These are phyloP conservation scores for Periparus ater DNA, from an alignment of 2,797 vertebrate genomes.

Conservation along the genomic window DNA sequence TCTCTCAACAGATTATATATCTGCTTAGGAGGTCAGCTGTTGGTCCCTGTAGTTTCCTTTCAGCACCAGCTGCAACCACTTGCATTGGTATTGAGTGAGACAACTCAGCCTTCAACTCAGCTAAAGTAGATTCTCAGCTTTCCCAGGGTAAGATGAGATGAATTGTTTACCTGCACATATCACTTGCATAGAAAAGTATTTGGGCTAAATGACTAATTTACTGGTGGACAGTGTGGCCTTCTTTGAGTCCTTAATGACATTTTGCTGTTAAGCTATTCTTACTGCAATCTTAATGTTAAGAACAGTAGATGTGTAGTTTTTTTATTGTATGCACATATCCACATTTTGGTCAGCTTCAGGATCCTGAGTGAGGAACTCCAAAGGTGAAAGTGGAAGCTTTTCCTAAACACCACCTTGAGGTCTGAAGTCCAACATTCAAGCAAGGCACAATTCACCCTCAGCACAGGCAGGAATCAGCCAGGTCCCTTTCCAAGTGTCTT, in stretches of 20 bases:
- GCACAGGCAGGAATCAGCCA: neutral
- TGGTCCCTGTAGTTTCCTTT: neutral
- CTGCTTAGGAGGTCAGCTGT: neutral
- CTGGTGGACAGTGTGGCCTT: neutral
- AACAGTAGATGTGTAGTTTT: neutral
- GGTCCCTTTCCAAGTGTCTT: neutral
- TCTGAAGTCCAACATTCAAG: neutral
- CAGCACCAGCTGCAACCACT: neutral
- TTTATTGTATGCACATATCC: neutral
- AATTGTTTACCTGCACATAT: neutral
- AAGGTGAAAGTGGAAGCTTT: neutral
- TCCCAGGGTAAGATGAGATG: neutral
- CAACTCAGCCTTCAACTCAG: neutral
- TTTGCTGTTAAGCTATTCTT: neutral
- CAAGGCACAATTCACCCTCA: neutral
- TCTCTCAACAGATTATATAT: neutral
- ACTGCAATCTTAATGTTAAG: neutral
- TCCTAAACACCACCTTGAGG: neutral
- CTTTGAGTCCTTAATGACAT: neutral
- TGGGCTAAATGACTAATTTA: neutral
- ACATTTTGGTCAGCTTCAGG: neutral
- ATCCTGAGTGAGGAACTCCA: neutral
- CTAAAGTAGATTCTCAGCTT: neutral
- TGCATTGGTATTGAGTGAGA: neutral
- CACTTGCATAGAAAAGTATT: neutral